Evolutionary conservation across 1,140 invertebrate genomes (phyloP).

Genomic region (Palaemon carinicauda): DNA sequence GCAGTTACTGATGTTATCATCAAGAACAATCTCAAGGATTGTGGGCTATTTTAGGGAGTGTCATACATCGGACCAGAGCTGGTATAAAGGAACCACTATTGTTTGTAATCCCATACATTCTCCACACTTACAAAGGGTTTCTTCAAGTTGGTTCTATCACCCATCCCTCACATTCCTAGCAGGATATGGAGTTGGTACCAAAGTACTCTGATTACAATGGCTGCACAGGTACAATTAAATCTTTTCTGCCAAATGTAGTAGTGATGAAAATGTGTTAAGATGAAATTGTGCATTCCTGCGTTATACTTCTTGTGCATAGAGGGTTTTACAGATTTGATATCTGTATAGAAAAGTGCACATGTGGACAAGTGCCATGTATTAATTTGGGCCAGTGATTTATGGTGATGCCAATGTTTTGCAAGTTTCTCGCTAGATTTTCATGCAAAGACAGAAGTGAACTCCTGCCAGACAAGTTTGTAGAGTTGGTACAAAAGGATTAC

Average conservation of each 20-base stretch:
- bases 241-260: neutral
- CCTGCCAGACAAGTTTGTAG: too few species aligned
- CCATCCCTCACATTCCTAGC: constrained; percentile 15
- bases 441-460: too few species aligned
- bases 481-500: too few species aligned
- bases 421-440: too few species aligned
- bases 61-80: neutral
- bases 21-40: constrained; percentile 92
- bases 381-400: constrained; percentile 49
- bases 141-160: neutral
- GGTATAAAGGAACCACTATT: neutral
- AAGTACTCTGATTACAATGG: constrained; percentile 40
- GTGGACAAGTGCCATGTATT: constrained; percentile 43
- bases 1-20: constrained; percentile 92
- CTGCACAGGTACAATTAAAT: neutral
- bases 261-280: neutral
- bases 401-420: too few species aligned
- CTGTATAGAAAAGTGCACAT: constrained; percentile 7
- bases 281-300: neutral
- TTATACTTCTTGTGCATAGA: neutral
- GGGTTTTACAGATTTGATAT: constrained; percentile 35
- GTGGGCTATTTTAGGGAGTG: constrained; percentile 77
- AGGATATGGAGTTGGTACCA: constrained; percentile 21
- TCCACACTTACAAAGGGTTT: neutral
- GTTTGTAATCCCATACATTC: neutral